Evolutionary conservation across 2,113 vertebrate genomes (phyloP).

Genomic region (Urocitellus parryii): DNA sequence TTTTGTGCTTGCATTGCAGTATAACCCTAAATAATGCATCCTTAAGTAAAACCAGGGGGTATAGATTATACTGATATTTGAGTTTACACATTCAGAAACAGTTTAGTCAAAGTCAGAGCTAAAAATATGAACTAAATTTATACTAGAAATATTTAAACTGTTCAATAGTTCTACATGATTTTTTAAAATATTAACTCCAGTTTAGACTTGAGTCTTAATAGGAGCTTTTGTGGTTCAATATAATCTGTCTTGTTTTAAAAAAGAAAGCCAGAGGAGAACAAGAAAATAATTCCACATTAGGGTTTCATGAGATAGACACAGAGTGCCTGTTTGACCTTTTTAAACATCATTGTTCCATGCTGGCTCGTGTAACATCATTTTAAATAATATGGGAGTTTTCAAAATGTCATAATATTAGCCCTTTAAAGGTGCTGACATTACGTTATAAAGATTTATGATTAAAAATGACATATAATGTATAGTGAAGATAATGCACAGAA

Average conservation of each 20-base stretch:
- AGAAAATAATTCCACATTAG: not conserved
- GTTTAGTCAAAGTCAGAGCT: not conserved
- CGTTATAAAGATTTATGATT: slow-evolving; percentile 36
- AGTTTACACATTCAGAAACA: slow-evolving; percentile 8
- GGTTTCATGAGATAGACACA: not conserved
- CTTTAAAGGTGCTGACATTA: not conserved
- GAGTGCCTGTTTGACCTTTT: not conserved
- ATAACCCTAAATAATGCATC: not conserved
- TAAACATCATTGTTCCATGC: not conserved
- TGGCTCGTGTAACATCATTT: not conserved
- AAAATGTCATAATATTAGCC: not conserved
- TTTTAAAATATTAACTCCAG: slow-evolving; percentile 20
- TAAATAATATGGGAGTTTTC: slow-evolving; percentile 10
- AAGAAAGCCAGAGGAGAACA: not conserved
- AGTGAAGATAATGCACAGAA: slow-evolving; percentile 1
- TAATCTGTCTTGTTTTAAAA: not conserved
- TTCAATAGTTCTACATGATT: not conserved
- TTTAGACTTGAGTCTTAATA: not conserved
- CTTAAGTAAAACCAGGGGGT: not conserved
- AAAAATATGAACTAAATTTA: not conserved
- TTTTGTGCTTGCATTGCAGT: not conserved
- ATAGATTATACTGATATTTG: not conserved
- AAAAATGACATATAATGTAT: not conserved
- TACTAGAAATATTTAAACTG: not conserved
- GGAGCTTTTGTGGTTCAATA: not conserved